Conservation (phyloP, 2,888 invertebrate genomes). For the Drosophila siamana region DNA sequence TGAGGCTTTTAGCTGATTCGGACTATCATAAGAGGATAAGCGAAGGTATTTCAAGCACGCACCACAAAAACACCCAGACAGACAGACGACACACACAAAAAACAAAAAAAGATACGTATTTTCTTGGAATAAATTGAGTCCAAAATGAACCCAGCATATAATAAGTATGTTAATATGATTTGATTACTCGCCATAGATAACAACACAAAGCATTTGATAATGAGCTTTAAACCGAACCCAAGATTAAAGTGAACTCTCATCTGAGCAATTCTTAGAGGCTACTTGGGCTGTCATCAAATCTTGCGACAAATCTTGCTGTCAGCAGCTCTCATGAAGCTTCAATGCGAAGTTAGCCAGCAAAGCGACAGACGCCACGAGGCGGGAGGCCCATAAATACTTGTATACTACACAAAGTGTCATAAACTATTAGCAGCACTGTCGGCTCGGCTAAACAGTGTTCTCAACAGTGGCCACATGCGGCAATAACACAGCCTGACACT, state of each 20-base stretch:
- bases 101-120: slow-evolving; percentile 26
- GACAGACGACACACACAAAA: background rate
- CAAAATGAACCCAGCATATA: slow-evolving; percentile 36
- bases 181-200: slow-evolving; percentile 26
- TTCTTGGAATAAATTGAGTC: slow-evolving; percentile 45
- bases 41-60: slow-evolving; percentile 57
- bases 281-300: background rate
- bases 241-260: background rate
- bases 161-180: slow-evolving; percentile 58
- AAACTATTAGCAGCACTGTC: slow-evolving; percentile 65
- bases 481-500: slow-evolving; percentile 39
- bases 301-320: slow-evolving; percentile 23
- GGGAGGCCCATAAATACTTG: slow-evolving; percentile 43
- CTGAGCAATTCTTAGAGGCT: background rate
- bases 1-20: slow-evolving; percentile 65
- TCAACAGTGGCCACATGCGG: slow-evolving; percentile 36
- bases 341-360: slow-evolving; percentile 20
- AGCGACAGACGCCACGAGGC: background rate
- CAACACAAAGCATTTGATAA: background rate
- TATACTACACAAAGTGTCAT: slow-evolving; percentile 64
- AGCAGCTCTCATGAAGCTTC: too few species aligned
- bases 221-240: slow-evolving; percentile 5
- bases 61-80: slow-evolving; percentile 3
- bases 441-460: slow-evolving; percentile 31
- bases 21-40: slow-evolving; percentile 41